Evolutionary conservation across 2,888 invertebrate genomes (phyloP), one percentile per base, ranked within the genome.

Genomic region (Caenorhabditis wallacei): DNA sequence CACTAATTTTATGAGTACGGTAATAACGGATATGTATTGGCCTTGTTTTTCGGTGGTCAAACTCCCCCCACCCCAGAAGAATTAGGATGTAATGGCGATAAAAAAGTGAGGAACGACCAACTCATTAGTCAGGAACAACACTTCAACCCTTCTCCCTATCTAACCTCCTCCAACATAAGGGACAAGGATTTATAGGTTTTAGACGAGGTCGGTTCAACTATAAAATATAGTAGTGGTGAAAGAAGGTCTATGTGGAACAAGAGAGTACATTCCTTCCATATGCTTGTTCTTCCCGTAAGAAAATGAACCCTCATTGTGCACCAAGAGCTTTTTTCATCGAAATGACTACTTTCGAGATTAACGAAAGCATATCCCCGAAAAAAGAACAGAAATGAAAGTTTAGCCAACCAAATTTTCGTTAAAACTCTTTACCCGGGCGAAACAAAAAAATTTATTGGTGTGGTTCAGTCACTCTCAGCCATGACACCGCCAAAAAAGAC

Each of bases 1-100:
- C 76, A 76, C 76, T 76, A 76, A 76, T 76, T 76, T 76, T 69
- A 76, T 76, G 37, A 61, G 68, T 69, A 56, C 61, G 68, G 68
- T 66, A 66, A 66, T 66, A 66, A 53, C 53, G 53, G 37, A 66
- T 37, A 66, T 53, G 53, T 53, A 66, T 59, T 61, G 76, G 57
- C 76, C 76, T 76, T 69, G 76, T 76, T 76, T 30, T 66, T 76
- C 11, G 56, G 37, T 53, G 53, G 46, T 61, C 22, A 59, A 69
- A 46, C 57, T 40, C 13, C 59, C 22, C 10, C 18, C 13, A 10
- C 18, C 10, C 26, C 3, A n/a, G 30, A 59, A 37, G 54, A 74
- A 66, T 66, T 46, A 63, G 57, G 46, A 48, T 48, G 18, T 5
- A 74, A 74, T 37, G 11, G 18, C 18, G 51, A 18, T 26, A 59